These are phyloP conservation scores for Meandrusa payeni DNA, from an alignment of 2,888 invertebrate species.

Conservation along the genomic window DNA sequence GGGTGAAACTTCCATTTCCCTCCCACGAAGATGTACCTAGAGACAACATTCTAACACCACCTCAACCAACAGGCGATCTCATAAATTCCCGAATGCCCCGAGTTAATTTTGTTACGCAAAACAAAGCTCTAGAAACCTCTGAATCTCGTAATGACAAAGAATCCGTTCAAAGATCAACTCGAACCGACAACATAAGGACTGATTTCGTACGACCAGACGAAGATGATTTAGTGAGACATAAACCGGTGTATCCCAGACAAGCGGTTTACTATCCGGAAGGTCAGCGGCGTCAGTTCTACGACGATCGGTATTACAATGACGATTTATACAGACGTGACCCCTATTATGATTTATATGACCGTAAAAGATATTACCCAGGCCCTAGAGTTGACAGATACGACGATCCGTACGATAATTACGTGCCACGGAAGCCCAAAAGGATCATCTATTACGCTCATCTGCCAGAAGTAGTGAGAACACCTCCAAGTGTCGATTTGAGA, in stretches of 20 bases:
- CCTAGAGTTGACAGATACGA: constrained; percentile 67
- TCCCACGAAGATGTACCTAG: constrained; percentile 49
- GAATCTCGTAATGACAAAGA: constrained; percentile 76
- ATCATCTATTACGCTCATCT: constrained; percentile 87
- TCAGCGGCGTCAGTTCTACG: constrained; percentile 61
- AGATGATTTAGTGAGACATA: constrained; percentile 50
- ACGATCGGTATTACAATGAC: constrained; percentile 60
- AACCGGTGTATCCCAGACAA: constrained; percentile 70
- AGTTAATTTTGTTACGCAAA: constrained; percentile 85
- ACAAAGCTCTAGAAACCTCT: constrained; percentile 72
- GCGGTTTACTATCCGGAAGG: constrained; percentile 74
- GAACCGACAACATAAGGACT: constrained; percentile 66
- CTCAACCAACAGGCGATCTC: constrained; percentile 77
- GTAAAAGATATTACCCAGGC: constrained; percentile 51
- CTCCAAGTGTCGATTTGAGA: constrained; percentile 78
- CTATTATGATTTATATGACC: constrained; percentile 64
- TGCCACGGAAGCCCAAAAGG: constrained; percentile 77
- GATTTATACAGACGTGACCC: constrained; percentile 68
- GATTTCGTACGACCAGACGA: constrained; percentile 72
- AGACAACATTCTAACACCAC: constrained; percentile 73
- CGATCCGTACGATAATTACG: constrained; percentile 59
- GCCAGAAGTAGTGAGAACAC: constrained; percentile 84
- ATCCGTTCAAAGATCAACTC: constrained; percentile 61
- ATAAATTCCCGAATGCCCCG: constrained; percentile 82
- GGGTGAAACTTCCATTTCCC: constrained; percentile 82